Evolutionary conservation across 1,140 invertebrate genomes (phyloP).

Genomic region (Limonius californicus): DNA sequence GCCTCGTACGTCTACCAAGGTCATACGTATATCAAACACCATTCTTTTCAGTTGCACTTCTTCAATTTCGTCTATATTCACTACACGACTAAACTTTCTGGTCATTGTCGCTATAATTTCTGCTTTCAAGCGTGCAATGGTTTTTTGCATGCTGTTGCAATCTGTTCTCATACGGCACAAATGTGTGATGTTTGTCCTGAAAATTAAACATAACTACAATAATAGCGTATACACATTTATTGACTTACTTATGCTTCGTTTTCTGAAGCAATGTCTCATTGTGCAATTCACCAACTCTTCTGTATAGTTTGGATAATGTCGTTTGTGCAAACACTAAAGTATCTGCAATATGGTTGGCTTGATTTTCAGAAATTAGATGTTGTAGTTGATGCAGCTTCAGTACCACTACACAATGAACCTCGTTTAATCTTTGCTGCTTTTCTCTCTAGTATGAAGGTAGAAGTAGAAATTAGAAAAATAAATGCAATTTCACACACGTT

Average conservation of each 20-base stretch:
- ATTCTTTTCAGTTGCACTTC: conserved; percentile 54
- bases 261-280: conserved; percentile 59
- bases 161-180: conserved; percentile 18
- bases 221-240: too few relatives aligned
- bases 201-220: too few relatives aligned
- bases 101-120: not conserved
- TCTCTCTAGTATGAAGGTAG: too few relatives aligned
- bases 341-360: conserved; percentile 53
- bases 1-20: conserved; percentile 48
- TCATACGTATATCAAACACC: conserved; percentile 37
- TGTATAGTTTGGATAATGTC: conserved; percentile 54
- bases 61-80: conserved; percentile 46
- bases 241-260: conserved; percentile 57
- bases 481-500: too few relatives aligned
- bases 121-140: not conserved
- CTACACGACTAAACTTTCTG: conserved; percentile 18
- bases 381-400: conserved; percentile 65
- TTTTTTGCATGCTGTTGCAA: conserved; percentile 17
- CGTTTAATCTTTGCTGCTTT: conserved; percentile 66
- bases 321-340: conserved; percentile 61
- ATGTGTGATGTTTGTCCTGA: conserved; percentile 15
- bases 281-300: conserved; percentile 61
- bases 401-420: conserved; percentile 60
- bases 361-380: conserved; percentile 51
- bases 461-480: not conserved